phyloP scores from a whole-genome alignment of 2,888 invertebrate genomes.

The Mongoloraphidia duomilia region DNA sequence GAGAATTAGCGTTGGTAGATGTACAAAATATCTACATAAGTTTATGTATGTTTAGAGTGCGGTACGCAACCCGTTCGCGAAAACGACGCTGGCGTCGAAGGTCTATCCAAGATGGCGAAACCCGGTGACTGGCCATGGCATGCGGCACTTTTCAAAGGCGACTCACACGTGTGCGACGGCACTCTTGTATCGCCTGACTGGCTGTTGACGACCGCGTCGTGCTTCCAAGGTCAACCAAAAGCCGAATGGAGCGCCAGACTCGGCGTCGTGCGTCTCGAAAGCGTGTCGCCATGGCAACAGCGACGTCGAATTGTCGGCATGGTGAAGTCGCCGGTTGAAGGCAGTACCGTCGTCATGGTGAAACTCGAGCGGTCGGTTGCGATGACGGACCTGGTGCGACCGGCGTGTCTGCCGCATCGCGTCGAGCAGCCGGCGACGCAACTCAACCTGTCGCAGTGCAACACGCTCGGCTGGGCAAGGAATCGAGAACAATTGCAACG shows the following conservation, averaged over 20 bases:
- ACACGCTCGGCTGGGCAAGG: slow-evolving; percentile 75
- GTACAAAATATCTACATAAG: background rate
- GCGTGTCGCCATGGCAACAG: slow-evolving; percentile 78
- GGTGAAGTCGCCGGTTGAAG: slow-evolving; percentile 80
- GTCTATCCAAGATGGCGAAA: slow-evolving; percentile 53
- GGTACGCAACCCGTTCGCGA: slow-evolving; percentile 26
- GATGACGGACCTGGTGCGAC: slow-evolving; percentile 70
- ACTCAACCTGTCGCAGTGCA: slow-evolving; percentile 43
- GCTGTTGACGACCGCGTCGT: slow-evolving; percentile 76
- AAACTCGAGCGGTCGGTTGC: slow-evolving; percentile 61
- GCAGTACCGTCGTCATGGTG: slow-evolving; percentile 68
- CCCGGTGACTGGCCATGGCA: slow-evolving; percentile 93
- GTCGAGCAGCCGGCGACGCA: slow-evolving; percentile 27
- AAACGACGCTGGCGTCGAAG: slow-evolving; percentile 16
- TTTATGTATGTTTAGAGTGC: slow-evolving; percentile 21
- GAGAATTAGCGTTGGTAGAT: background rate
- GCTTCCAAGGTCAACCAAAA: slow-evolving; percentile 74
- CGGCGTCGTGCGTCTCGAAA: slow-evolving; percentile 60
- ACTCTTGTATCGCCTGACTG: slow-evolving; percentile 68
- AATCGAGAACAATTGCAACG: slow-evolving; percentile 71
- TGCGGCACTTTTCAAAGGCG: slow-evolving; percentile 65
- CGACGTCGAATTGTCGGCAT: slow-evolving; percentile 71
- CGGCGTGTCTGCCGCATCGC: slow-evolving; percentile 61
- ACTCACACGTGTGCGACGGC: slow-evolving; percentile 79
- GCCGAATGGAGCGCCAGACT: slow-evolving; percentile 76